Evolutionary conservation across 2,888 invertebrate species (phyloP), one percentile per base, ranked within the genome.

Genomic region (Horisme vitalbata): DNA sequence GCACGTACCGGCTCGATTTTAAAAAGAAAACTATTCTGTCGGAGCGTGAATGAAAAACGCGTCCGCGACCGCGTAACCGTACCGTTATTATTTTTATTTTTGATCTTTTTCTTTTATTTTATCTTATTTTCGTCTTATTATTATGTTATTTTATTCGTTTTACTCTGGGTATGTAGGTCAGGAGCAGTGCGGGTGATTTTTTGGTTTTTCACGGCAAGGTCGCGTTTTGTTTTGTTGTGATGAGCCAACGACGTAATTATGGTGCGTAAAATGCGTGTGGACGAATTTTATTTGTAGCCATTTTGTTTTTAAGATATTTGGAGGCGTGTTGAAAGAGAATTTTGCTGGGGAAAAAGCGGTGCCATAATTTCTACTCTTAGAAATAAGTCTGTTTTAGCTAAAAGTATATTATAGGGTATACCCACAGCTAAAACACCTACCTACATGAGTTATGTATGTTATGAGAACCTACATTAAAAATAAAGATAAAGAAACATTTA

Each of bases 61-160:
- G 18, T n/a, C 18, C 1, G 18, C 77, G 71, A 58, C 62, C 70
- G 67, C 63, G 37, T 79, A 78, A 87, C 88, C 79, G 88, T 88
- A 87, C 86, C 85, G 69, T 86, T 85, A 86, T 87, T 86, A 86
- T 83, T 88, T 84, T 86, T 87, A 81, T 87, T 87, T 84, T 81
- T 63, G 60, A 37, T 64, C 67, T 67, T 71, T 65, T 65, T 71
- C 72, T 68, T 79, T 79, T 80, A 18, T 18, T 23, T n/a, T 81
- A 79, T 81, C 72, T 82, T 81, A 79, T 84, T 82, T 81, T 83
- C 82, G 78, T 67, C 73, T 82, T 83, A 77, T 83, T 83, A 80
- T 79, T 76, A 66, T 71, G 71, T 79, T 79, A 76, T 79, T 83
- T 83, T 78, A 75, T 79, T 77, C 72, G 71, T 81, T 83, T 77